Conservation (phyloP, 2,113 vertebrate species). For the Zosterops lateralis region DNA sequence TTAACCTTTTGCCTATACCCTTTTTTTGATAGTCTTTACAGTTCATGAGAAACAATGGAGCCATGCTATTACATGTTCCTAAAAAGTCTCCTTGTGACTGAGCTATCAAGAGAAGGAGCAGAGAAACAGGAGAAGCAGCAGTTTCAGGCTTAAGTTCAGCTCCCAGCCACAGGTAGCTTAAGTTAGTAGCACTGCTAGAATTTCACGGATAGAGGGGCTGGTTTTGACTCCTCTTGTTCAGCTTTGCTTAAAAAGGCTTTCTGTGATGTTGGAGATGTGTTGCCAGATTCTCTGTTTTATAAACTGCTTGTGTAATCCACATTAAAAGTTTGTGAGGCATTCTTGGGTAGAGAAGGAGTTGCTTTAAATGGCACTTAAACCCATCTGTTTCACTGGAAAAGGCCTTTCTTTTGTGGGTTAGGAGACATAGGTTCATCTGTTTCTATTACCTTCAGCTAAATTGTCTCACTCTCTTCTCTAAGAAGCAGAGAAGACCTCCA, state of each 20-base stretch:
- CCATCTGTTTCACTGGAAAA: slow-evolving; percentile 49
- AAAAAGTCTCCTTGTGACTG: neutral
- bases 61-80: neutral
- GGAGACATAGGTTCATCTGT: neutral
- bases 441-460: neutral
- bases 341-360: slow-evolving; percentile 17
- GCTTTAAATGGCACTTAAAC: slow-evolving; percentile 56
- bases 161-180: neutral
- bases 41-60: neutral
- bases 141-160: neutral
- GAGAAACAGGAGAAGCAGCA: neutral
- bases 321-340: slow-evolving; percentile 30
- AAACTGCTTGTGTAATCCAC: slow-evolving; percentile 41
- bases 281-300: neutral
- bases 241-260: neutral
- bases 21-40: neutral
- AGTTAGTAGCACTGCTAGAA: neutral
- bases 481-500: neutral
- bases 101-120: neutral
- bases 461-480: neutral
- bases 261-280: neutral
- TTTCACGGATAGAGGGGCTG: neutral
- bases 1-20: neutral
- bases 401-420: slow-evolving; percentile 9
- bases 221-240: neutral